These are phyloP conservation scores for Xylota sylvarum DNA, from an alignment of 2,888 invertebrate genomes.

Conservation along the genomic window DNA sequence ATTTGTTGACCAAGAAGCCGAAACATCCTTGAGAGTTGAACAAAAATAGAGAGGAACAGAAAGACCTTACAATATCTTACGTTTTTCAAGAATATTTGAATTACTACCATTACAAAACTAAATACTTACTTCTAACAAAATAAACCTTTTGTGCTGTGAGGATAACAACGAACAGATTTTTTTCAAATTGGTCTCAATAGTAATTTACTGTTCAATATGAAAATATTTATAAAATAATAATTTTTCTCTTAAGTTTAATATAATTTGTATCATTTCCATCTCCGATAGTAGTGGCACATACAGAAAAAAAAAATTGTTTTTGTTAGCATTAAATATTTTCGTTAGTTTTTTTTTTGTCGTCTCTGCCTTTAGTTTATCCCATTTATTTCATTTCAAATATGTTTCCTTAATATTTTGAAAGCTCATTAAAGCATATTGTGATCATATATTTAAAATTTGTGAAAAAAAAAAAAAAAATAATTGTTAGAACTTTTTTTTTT, in stretches of 20 bases:
- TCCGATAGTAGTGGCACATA: conserved; percentile 50
- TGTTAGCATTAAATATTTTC: conserved; percentile 70
- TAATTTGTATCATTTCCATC: conserved; percentile 65
- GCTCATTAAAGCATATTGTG: conserved; percentile 81
- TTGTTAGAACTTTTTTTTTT: conserved; percentile 32
- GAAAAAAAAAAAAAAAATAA: conserved; percentile 13
- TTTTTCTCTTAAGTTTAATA: conserved; percentile 52
- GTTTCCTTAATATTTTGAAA: conserved; percentile 72
- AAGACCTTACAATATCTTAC: too few relatives aligned
- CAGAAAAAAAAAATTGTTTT: conserved; percentile 29
- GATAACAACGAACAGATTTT: conserved; percentile 71
- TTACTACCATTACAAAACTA: too few relatives aligned
- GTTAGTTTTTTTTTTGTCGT: conserved; percentile 55
- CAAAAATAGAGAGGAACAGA: too few relatives aligned
- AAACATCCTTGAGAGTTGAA: too few relatives aligned
- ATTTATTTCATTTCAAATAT: conserved; percentile 62
- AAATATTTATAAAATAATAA: conserved; percentile 10
- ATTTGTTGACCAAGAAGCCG: too few relatives aligned
- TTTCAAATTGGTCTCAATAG: conserved; percentile 84
- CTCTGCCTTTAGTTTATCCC: conserved; percentile 21
- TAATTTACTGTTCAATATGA: conserved; percentile 59
- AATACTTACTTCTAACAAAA: not conserved
- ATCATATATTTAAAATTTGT: conserved; percentile 74
- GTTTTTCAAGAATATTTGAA: too few relatives aligned
- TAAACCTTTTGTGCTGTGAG: conserved; percentile 50